Base-by-base conservation (phyloP, 1,140 invertebrate species). In the Hylaeus anthracinus region DNA sequence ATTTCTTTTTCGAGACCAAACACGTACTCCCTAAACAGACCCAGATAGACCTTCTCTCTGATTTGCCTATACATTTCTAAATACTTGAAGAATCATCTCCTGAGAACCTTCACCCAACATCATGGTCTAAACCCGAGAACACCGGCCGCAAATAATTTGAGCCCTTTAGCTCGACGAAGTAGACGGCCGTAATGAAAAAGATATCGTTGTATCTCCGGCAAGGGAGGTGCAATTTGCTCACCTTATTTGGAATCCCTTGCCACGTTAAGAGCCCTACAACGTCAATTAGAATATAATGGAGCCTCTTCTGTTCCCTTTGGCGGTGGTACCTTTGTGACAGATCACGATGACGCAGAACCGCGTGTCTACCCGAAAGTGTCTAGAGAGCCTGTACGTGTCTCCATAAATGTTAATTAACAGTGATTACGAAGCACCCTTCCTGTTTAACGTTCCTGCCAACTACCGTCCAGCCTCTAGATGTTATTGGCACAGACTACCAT, bases 351-450 rank as follows among this genome's bases (percentile, higher is more conserved):
- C 5, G 74, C 15, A 55, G 67, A 39, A 43, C 66, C 43, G 63
- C 48, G 63, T 9, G 41, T 39, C 41, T 69, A 14, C 10, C 0
- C 45, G 53, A 72, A 74, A 83, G 70, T 75, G 69, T 79, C 83
- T 78, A 61, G 69, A 86, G 81, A 86, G 85, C 81, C 72, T 83
- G 81, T 86, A 83, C 81, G 65, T 87, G 86, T 87, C 85, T 72
- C 85, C 85, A 87, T 87, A 87, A 86, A 87, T 87, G 78, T 87
- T 87, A 84, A 87, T 87, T 87, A 87, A 84, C 86, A 75, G 84
- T 87, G 69, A 87, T 87, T 87, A 87, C 61, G 72, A 53, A 14
- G 63, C 58, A 39, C 67, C 61, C 74, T 53, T 65, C 69, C 83
- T 75, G 72, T 64, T 79, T 69, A 82, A 80, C 71, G 69, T 71